Evolutionary conservation across 2,888 invertebrate genomes (phyloP), one percentile per base, ranked within the genome.

Genomic region (Salticus scenicus): DNA sequence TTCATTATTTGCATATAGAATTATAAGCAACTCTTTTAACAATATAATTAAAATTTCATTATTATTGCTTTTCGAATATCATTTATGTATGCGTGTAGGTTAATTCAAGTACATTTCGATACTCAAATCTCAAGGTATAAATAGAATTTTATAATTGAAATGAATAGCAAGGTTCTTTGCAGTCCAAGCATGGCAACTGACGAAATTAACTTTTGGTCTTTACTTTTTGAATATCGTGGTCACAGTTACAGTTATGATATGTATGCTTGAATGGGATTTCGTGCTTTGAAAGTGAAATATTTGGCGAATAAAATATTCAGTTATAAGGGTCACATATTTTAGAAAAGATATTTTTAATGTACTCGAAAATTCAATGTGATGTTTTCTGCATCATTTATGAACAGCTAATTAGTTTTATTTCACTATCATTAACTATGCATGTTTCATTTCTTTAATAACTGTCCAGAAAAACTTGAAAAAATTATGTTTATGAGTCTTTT

Each of bases 231-330:
- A 72, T 72, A 83, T 64, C 66, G 20, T 31, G 67, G 77, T 73
- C 57, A 73, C 77, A 84, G 76, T 84, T 83, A 83, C 83, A 83
- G 66, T 83, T 83, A 66, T 37, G 77, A 66, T 57, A 67, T 76
- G 67, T 67, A 64, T 78, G 83, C 77, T 72, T 57, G 72, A 67
- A 69, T 27, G 41, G 14, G 75, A 63, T n/a, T 77, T 42, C 83
- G 77, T 84, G 77, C 78, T 84, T 73, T 78, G 83, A 37, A 69
- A 33, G 72, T 57, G 51, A 70, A 84, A 42, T 41, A 20, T 84
- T 77, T 72, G 67, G 33, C 67, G 57, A 24, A 57, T 57, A 24
- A 24, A 37, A 4, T 17, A 57, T 17, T 7, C 4, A 24, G 57
- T 67, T 67, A 8, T 67, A 37, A 1, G 20, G 33, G 20, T 10